These are phyloP conservation scores for Protonemura montana DNA, from an alignment of 2,888 invertebrate genomes.

Conservation along the genomic window DNA sequence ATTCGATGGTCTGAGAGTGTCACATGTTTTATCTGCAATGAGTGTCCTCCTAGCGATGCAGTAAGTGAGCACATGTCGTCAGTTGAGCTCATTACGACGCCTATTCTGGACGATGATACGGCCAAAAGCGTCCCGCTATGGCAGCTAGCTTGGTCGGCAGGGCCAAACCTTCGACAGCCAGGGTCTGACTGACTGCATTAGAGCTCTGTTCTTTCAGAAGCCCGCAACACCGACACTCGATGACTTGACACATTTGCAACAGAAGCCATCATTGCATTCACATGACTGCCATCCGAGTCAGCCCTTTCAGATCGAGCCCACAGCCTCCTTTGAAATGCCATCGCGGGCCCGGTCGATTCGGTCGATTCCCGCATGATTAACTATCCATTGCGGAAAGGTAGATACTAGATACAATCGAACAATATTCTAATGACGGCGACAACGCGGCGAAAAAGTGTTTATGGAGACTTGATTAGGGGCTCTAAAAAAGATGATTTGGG, in stretches of 20 bases:
- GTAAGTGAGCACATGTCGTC: conserved; percentile 40
- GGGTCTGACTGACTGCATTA: conserved; percentile 7
- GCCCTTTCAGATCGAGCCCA: conserved; percentile 23
- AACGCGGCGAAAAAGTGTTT: not conserved
- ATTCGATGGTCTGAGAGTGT: not conserved
- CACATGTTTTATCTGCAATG: conserved; percentile 9
- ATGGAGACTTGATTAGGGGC: conserved; percentile 5
- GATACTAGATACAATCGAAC: not conserved
- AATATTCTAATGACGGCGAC: conserved; percentile 20
- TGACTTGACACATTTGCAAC: conserved; percentile 33
- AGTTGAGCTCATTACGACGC: conserved; percentile 47
- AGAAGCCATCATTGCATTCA: conserved; percentile 33
- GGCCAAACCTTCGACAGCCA: not conserved
- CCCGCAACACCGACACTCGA: conserved; percentile 19
- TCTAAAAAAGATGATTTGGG: not conserved
- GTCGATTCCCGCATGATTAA: conserved; percentile 9
- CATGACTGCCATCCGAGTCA: conserved; percentile 21
- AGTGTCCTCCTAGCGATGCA: conserved; percentile 30
- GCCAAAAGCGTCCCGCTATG: conserved; percentile 41
- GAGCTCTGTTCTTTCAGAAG: conserved; percentile 29
- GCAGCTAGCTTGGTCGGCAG: not conserved
- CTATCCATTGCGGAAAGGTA: conserved; percentile 4
- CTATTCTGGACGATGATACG: conserved; percentile 49
- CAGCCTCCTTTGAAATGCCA: conserved; percentile 7
- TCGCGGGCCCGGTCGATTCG: not conserved